phyloP scores from a whole-genome alignment of 2,888 invertebrate species.

The Microctonus aethiopoides region DNA sequence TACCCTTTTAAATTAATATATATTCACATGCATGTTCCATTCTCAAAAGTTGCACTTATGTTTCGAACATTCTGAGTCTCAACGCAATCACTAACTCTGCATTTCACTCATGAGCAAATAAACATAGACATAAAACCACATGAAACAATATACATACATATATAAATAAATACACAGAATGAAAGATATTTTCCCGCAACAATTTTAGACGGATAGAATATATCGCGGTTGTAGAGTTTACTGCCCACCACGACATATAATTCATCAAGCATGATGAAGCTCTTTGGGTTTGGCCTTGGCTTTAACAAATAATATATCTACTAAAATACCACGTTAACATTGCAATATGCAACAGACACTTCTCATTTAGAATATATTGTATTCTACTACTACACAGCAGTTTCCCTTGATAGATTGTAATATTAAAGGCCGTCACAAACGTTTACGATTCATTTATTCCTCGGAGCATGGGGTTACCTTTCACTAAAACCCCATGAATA shows the following conservation, averaged over 20 bases:
- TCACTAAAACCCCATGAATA: neutral
- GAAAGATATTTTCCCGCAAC: constrained; percentile 20
- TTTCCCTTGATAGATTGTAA: neutral
- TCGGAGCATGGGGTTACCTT: neutral
- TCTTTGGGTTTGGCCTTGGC: constrained; percentile 51
- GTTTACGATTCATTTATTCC: neutral
- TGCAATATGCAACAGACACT: constrained; percentile 18
- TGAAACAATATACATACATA: neutral
- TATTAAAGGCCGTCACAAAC: neutral
- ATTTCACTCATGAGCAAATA: neutral
- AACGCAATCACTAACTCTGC: neutral
- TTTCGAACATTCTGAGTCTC: neutral
- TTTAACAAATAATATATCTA: constrained; percentile 25
- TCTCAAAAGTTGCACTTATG: constrained; percentile 18
- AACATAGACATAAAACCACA: constrained; percentile 1
- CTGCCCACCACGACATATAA: constrained; percentile 43
- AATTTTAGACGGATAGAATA: constrained; percentile 43
- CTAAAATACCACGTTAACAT: constrained; percentile 5
- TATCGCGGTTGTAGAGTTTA: constrained; percentile 46
- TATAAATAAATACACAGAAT: neutral
- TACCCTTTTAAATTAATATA: neutral
- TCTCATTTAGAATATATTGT: constrained; percentile 42
- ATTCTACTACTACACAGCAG: neutral
- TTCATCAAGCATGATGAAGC: constrained; percentile 53
- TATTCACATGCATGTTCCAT: constrained; percentile 1